phyloP scores from a whole-genome alignment of 2,797 vertebrate genomes.

The Chromobotia macracanthus region DNA sequence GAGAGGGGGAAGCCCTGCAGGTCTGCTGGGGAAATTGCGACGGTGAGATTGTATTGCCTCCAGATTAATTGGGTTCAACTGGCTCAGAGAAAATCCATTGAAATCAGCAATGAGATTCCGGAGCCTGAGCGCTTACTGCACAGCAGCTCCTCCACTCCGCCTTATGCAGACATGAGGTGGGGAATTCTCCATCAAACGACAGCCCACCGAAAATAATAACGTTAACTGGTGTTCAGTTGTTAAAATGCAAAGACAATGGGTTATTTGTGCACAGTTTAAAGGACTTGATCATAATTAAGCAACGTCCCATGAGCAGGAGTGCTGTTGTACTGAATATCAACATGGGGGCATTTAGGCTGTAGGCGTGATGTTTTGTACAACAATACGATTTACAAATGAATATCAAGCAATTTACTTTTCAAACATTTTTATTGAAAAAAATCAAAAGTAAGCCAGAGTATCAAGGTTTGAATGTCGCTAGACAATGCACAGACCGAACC shows the following conservation, averaged over 20 bases:
- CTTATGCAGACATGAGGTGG: constrained; percentile 28
- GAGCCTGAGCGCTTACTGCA: constrained; percentile 57
- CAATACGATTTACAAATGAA: not conserved
- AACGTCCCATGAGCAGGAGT: not conserved
- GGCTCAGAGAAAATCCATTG: constrained; percentile 75
- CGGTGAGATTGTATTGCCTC: constrained; percentile 79
- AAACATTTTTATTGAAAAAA: not conserved
- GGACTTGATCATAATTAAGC: not conserved
- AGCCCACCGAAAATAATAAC: constrained; percentile 19
- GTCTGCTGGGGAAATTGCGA: constrained; percentile 76
- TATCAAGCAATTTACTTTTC: not conserved
- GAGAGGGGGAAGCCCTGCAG: constrained; percentile 38
- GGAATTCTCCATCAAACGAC: constrained; percentile 22
- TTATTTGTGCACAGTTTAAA: not conserved
- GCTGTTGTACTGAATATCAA: not conserved
- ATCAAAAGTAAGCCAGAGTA: no score
- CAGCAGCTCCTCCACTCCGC: constrained; percentile 49
- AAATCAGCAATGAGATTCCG: constrained; percentile 61
- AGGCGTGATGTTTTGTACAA: no score
- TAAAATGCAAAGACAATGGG: not conserved
- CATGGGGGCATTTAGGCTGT: no score
- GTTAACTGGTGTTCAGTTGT: not conserved
- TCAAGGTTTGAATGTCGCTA: no score
- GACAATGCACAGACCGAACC: no score
- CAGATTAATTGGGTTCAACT: constrained; percentile 81